Evolutionary conservation across 1,140 invertebrate genomes (phyloP).

Genomic region (Polyergus mexicanus): DNA sequence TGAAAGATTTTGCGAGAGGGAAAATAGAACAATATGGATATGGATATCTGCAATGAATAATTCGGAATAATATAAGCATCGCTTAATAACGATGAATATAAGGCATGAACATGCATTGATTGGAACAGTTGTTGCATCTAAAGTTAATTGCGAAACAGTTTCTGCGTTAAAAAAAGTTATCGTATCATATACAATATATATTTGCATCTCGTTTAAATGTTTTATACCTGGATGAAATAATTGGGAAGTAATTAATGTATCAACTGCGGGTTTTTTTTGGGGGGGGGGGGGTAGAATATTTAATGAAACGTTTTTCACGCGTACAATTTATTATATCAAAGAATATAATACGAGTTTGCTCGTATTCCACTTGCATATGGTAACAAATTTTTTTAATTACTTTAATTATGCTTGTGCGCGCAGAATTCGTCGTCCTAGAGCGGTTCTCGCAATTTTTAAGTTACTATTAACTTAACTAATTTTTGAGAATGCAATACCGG

Average conservation of each 20-base stretch:
- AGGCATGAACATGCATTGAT: not conserved
- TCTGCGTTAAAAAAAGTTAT: not conserved
- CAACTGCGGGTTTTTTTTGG: not conserved
- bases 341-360: not conserved
- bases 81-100: not conserved
- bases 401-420: not conserved
- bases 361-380: not conserved
- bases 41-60: not conserved
- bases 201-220: not conserved
- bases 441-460: not conserved
- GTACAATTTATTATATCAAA: slow-evolving; percentile 12
- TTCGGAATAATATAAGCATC: slow-evolving; percentile 8
- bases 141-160: not conserved
- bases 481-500: not conserved
- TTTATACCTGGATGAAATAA: not conserved
- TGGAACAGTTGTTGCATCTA: not conserved
- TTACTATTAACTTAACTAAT: slow-evolving; percentile 17
- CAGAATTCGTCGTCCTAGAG: not conserved
- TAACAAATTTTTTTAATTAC: slow-evolving; percentile 26
- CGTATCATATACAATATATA: not conserved
- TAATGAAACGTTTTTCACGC: slow-evolving; percentile 1
- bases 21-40: not conserved
- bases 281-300: not conserved
- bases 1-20: not conserved
- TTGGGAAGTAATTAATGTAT: not conserved